Conservation (phyloP, 2,113 vertebrate species). For the Hemichromis elongatus region DNA sequence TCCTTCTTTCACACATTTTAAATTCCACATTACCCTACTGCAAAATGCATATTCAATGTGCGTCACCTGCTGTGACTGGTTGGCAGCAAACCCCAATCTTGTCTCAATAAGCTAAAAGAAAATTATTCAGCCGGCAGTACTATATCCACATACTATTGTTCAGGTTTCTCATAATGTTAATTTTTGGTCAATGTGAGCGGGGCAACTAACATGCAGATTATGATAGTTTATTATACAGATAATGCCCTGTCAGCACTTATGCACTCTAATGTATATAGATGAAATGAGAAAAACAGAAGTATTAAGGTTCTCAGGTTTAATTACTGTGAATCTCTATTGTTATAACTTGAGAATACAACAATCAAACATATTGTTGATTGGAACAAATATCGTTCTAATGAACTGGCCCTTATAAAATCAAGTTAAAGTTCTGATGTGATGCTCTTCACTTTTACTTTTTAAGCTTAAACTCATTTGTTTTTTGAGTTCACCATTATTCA, state of each 20-base stretch:
- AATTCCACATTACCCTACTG: not conserved
- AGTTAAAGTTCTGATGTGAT: not conserved
- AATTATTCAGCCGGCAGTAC: slow-evolving; percentile 32
- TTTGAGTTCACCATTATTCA: too few relatives aligned
- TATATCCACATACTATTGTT: slow-evolving; percentile 21
- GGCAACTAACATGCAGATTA: not conserved
- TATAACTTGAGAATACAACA: not conserved
- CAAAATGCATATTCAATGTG: slow-evolving; percentile 33
- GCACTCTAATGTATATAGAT: not conserved
- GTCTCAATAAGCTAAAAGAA: slow-evolving; percentile 21
- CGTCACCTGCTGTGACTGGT: slow-evolving; percentile 30
- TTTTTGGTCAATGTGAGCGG: slow-evolving; percentile 16
- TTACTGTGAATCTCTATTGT: not conserved
- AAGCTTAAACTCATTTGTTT: not conserved
- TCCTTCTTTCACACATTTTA: slow-evolving; percentile 1
- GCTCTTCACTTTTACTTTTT: too few relatives aligned
- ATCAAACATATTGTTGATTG: too few relatives aligned
- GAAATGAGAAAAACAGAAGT: not conserved
- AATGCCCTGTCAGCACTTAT: not conserved
- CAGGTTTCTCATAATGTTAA: slow-evolving; percentile 14
- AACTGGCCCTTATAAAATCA: not conserved
- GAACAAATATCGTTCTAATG: not conserved
- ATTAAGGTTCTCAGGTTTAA: not conserved
- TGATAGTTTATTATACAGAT: not conserved
- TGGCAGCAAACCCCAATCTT: slow-evolving; percentile 19